Conservation (phyloP, 1,140 invertebrate genomes). For the Platorchestia sp. region DNA sequence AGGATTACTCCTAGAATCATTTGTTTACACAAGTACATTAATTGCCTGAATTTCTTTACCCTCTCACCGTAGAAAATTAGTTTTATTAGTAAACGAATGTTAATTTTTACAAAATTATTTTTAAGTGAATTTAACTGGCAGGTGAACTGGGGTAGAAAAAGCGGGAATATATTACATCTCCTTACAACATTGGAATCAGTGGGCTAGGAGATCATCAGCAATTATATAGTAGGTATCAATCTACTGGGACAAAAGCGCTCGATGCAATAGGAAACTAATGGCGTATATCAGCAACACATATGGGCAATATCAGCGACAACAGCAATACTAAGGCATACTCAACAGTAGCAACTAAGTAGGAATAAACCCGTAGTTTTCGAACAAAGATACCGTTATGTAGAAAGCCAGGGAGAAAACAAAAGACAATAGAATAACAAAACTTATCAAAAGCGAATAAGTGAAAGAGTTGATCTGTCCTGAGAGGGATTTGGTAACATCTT, state of each 20-base stretch:
- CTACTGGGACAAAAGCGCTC: conserved; percentile 18
- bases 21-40: neutral
- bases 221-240: neutral
- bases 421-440: conserved; percentile 28
- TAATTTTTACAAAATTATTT: neutral
- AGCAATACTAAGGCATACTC: conserved; percentile 42
- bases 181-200: neutral
- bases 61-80: neutral
- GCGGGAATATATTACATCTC: neutral
- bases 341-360: conserved; percentile 26
- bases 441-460: conserved; percentile 48
- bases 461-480: conserved; percentile 53
- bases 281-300: conserved; percentile 35
- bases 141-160: neutral
- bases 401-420: conserved; percentile 23
- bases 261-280: conserved; percentile 42
- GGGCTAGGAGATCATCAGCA: neutral
- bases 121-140: neutral
- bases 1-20: neutral
- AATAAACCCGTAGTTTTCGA: conserved; percentile 51
- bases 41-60: neutral
- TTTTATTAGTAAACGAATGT: neutral
- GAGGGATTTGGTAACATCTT: conserved; percentile 11
- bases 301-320: conserved; percentile 42
- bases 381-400: conserved; percentile 44